phyloP scores from a whole-genome alignment of 2,888 invertebrate species.

The Neoaliturus tenellus region DNA sequence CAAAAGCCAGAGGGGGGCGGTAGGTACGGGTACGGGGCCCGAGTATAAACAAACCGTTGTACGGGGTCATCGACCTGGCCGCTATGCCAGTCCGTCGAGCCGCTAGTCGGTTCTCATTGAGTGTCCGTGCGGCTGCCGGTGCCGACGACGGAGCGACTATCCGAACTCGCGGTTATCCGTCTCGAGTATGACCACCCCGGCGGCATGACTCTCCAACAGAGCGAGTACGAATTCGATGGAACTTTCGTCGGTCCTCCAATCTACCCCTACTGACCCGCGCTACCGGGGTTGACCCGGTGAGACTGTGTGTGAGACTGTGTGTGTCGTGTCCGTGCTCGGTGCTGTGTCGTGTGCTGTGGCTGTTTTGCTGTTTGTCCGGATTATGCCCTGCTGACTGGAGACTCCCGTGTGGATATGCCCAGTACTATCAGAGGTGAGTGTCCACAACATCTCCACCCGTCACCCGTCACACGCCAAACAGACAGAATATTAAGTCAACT shows the following conservation, averaged over 20 bases:
- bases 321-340: neutral
- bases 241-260: constrained; percentile 64
- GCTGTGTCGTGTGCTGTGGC: neutral
- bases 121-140: constrained; percentile 4
- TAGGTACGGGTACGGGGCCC: constrained; percentile 38
- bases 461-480: neutral
- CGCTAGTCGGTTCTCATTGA: constrained; percentile 21
- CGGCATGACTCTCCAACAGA: constrained; percentile 62
- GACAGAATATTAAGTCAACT: constrained; percentile 47
- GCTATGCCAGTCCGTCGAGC: constrained; percentile 36
- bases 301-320: constrained; percentile 25
- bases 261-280: constrained; percentile 44
- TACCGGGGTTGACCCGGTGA: neutral
- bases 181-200: constrained; percentile 3
- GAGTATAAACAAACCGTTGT: constrained; percentile 56
- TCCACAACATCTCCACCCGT: neutral
- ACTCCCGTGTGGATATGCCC: constrained; percentile 64
- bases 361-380: constrained; percentile 54
- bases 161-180: neutral
- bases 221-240: constrained; percentile 64
- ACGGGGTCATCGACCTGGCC: constrained; percentile 48
- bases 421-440: constrained; percentile 67
- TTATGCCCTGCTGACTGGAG: constrained; percentile 58
- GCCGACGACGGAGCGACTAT: neutral
- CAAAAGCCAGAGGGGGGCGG: constrained; percentile 17